A percentile compares a stretch with the other conserved stretches of the same genome.
Evolutionary conservation across 1,140 invertebrate genomes (phyloP).

Genomic region (Chironomus tepperi): DNA sequence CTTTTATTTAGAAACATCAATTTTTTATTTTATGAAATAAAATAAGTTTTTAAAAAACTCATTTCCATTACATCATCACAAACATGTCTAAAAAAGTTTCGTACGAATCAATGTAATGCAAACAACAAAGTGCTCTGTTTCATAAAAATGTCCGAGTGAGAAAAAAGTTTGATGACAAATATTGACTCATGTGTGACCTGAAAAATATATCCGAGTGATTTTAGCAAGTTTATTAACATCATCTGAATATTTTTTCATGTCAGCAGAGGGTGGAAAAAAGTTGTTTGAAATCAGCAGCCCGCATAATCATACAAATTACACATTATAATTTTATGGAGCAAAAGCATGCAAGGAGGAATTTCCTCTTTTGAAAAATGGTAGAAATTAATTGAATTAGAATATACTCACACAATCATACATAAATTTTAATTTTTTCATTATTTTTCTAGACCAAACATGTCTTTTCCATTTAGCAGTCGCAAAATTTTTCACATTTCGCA

Average conservation of each 20-base stretch:
- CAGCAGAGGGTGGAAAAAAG: background rate
- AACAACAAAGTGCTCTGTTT: too few relatives aligned
- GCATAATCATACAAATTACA: slow-evolving; percentile 23
- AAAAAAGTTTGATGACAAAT: background rate
- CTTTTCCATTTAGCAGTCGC: background rate
- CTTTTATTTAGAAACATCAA: too few relatives aligned
- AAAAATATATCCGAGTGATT: background rate
- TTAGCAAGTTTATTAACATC: background rate
- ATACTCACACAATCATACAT: background rate
- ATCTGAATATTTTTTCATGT: background rate
- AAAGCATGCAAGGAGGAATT: background rate
- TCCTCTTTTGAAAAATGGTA: background rate
- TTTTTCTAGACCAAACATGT: background rate
- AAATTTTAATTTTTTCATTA: slow-evolving; percentile 10
- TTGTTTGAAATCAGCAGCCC: background rate
- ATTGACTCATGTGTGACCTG: slow-evolving; percentile 5
- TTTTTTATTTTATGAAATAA: too few relatives aligned
- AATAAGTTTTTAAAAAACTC: too few relatives aligned
- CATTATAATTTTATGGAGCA: background rate
- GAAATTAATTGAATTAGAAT: slow-evolving; percentile 21
- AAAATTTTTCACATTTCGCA: background rate
- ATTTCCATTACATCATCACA: too few relatives aligned
- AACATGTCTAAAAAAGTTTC: too few relatives aligned
- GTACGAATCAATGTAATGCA: too few relatives aligned
- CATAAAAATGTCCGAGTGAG: too few relatives aligned